Conservation (phyloP, 2,797 vertebrate species). For the Galaxias olidus region DNA sequence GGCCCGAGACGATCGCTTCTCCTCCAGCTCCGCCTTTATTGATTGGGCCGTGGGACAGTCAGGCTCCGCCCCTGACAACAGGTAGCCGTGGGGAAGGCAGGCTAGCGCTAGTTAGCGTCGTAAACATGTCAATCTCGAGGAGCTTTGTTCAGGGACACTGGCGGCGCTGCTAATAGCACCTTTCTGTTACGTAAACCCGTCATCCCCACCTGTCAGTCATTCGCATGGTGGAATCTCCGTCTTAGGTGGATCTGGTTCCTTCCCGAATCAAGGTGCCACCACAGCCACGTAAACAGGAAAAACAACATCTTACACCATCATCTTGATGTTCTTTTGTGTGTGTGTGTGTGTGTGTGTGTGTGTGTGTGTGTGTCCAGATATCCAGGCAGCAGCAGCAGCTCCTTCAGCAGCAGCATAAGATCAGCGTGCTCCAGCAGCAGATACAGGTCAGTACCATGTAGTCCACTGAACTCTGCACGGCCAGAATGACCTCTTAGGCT, state of each 20-base stretch:
- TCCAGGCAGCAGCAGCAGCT: conserved; percentile 96
- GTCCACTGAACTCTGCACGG: background rate
- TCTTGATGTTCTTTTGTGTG: too few relatives aligned
- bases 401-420: conserved; percentile 97
- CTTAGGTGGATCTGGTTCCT: too few relatives aligned
- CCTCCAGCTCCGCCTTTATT: conserved; percentile 28
- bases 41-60: conserved; percentile 24
- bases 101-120: conserved; percentile 8
- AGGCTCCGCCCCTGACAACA: background rate
- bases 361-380: conserved; percentile 78
- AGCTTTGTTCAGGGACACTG: conserved; percentile 19
- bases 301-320: too few relatives aligned
- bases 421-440: conserved; percentile 96
- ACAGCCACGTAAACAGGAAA: too few relatives aligned
- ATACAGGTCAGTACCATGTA: conserved; percentile 87
- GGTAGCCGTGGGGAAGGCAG: conserved; percentile 8
- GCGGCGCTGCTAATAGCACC: background rate
- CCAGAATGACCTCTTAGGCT: too few relatives aligned
- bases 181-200: conserved; percentile 3
- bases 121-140: conserved; percentile 54
- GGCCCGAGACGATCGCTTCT: conserved; percentile 26
- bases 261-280: too few relatives aligned
- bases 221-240: too few relatives aligned
- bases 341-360: background rate
- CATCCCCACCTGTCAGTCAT: background rate